phyloP scores from a whole-genome alignment of 2,797 vertebrate species.

The Neosilurus hyrtlii region DNA sequence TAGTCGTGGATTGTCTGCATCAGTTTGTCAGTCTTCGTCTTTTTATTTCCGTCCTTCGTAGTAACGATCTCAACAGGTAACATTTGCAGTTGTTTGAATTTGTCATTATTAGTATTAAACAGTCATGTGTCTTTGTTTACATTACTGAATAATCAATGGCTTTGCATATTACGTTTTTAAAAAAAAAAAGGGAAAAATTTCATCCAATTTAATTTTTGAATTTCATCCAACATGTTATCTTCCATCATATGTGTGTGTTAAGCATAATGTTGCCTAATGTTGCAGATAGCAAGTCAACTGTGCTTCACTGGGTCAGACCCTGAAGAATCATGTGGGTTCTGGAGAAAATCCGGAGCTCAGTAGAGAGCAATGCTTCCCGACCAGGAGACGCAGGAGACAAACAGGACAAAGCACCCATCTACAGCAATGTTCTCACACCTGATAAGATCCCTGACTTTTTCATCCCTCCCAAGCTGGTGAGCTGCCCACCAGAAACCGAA shows the following conservation, averaged over 20 bases:
- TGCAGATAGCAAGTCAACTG: conserved; percentile 57
- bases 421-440: conserved; percentile 94
- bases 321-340: conserved; percentile 88
- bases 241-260: conserved; percentile 17
- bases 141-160: too few relatives aligned
- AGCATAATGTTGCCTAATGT: conserved; percentile 52
- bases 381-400: conserved; percentile 75
- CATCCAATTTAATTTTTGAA: not conserved
- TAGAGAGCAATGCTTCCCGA: conserved; percentile 78
- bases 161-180: too few relatives aligned
- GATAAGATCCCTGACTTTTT: conserved; percentile 98
- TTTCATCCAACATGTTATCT: not conserved
- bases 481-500: conserved; percentile 74
- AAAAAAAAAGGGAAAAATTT: not conserved
- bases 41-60: too few relatives aligned
- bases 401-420: conserved; percentile 66
- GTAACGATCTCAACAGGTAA: too few relatives aligned
- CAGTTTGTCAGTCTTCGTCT: too few relatives aligned
- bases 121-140: too few relatives aligned
- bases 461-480: conserved; percentile 90
- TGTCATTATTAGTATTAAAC: too few relatives aligned
- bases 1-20: too few relatives aligned
- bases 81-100: too few relatives aligned
- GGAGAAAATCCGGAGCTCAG: conserved; percentile 88
- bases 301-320: conserved; percentile 39